Evolutionary conservation across 2,797 vertebrate species (phyloP).

Genomic region (Lacerta bilineata): DNA sequence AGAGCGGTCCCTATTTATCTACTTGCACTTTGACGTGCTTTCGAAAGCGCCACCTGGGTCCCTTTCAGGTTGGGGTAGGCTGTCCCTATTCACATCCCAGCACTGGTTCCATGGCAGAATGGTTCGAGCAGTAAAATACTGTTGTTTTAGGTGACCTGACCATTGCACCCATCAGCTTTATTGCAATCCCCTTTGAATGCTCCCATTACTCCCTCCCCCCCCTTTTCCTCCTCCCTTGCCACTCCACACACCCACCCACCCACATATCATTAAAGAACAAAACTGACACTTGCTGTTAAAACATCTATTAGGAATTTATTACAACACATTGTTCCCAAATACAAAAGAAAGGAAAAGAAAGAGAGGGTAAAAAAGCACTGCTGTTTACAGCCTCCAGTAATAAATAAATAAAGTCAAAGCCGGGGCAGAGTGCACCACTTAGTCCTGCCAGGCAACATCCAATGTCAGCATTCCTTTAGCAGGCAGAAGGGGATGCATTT

Average conservation of each 20-base stretch:
- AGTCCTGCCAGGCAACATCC: conserved; percentile 17
- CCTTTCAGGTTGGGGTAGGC: too few relatives aligned
- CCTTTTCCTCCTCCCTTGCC: background rate
- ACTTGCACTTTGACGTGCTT: too few relatives aligned
- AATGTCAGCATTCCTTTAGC: conserved; percentile 30
- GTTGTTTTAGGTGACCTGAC: background rate
- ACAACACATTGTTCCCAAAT: conserved; percentile 83
- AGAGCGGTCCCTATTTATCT: too few relatives aligned
- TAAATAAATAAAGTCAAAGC: conserved; percentile 72
- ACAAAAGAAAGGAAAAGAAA: conserved; percentile 82
- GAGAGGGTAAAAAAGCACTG: conserved; percentile 74
- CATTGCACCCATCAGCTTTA: background rate
- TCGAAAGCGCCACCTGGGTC: too few relatives aligned
- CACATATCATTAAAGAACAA: conserved; percentile 62
- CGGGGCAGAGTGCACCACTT: conserved; percentile 62
- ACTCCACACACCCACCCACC: background rate
- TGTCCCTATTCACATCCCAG: background rate
- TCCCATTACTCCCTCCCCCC: background rate
- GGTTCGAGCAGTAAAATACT: background rate
- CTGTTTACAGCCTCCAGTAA: conserved; percentile 73
- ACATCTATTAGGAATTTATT: conserved; percentile 83
- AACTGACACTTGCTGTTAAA: conserved; percentile 75
- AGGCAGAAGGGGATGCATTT: conserved; percentile 38
- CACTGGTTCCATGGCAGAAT: background rate
- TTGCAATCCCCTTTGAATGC: background rate